Conservation (phyloP, 53 echinoderm and acorn worm species). For the Glandiceps talaboti region DNA sequence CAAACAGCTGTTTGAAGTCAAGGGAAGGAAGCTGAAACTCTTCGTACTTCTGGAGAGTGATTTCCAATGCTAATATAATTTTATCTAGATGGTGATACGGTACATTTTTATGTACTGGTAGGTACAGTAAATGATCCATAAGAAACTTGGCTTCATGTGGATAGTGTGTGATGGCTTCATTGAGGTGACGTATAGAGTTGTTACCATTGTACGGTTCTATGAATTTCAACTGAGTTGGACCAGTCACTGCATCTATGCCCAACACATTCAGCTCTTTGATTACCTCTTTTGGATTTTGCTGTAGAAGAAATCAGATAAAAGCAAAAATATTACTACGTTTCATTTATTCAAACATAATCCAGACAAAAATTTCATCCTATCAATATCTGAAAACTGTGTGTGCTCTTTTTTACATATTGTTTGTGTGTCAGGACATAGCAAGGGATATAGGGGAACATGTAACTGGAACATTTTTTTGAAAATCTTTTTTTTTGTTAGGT, state of each 20-base stretch:
- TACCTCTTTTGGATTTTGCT: slow-evolving; percentile 72
- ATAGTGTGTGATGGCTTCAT: slow-evolving; percentile 5
- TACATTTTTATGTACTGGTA: slow-evolving; percentile 84
- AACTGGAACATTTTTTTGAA: too few species aligned
- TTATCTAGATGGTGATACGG: slow-evolving; percentile 56
- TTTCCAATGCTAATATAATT: slow-evolving; percentile 58
- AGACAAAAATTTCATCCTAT: too few species aligned
- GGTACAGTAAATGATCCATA: slow-evolving; percentile 68
- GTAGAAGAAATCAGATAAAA: not conserved
- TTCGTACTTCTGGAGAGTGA: slow-evolving; percentile 31
- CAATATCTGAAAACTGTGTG: too few species aligned
- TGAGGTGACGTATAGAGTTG: not conserved
- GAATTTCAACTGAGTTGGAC: slow-evolving; percentile 51
- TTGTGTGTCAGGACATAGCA: too few species aligned
- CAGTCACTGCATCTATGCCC: slow-evolving; percentile 52
- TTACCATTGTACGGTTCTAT: not conserved
- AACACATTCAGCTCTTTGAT: slow-evolving; percentile 49
- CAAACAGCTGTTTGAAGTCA: not conserved
- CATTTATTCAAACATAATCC: too few species aligned
- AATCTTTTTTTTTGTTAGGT: too few species aligned
- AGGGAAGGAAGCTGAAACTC: not conserved
- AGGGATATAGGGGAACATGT: too few species aligned
- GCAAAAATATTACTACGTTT: not conserved
- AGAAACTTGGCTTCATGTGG: slow-evolving; percentile 53
- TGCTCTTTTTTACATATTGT: too few species aligned